Evolutionary conservation across 2,797 vertebrate species (phyloP).

Genomic region (Poecile montanus): DNA sequence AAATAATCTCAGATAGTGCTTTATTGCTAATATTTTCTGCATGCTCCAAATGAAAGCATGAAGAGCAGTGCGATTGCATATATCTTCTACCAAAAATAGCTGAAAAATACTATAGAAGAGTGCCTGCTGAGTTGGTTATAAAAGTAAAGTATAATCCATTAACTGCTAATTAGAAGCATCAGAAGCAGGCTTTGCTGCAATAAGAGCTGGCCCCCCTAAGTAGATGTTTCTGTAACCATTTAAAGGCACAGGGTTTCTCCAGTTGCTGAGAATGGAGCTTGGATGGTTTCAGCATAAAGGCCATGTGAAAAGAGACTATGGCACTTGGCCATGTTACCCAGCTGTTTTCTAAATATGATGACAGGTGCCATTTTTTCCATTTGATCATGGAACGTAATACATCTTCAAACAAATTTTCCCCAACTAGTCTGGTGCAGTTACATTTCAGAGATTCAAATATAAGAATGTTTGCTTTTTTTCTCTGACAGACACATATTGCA

Average conservation of each 20-base stretch:
- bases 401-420: constrained; percentile 81
- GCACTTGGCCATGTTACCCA: constrained; percentile 74
- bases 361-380: constrained; percentile 82
- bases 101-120: constrained; percentile 58
- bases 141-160: constrained; percentile 67
- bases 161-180: constrained; percentile 70
- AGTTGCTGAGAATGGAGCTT: constrained; percentile 68
- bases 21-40: constrained; percentile 49
- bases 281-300: constrained; percentile 72
- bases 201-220: constrained; percentile 60
- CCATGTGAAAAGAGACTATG: constrained; percentile 72
- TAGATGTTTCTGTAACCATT: constrained; percentile 66
- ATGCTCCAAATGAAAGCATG: constrained; percentile 20
- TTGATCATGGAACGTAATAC: constrained; percentile 82
- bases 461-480: constrained; percentile 8
- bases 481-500: not conserved
- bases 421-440: constrained; percentile 66
- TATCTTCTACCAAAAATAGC: constrained; percentile 50
- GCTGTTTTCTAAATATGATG: constrained; percentile 79
- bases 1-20: constrained; percentile 22
- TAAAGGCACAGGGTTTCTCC: constrained; percentile 71
- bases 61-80: constrained; percentile 1
- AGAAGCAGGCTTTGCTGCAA: constrained; percentile 69
- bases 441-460: constrained; percentile 67
- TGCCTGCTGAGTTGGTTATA: constrained; percentile 60